A percentile compares a stretch with the other conserved stretches of the same genome.
These are phyloP conservation scores for Lepidocolaptes lacrymiger DNA, from an alignment of 2,797 vertebrate genomes.

Conservation along the genomic window DNA sequence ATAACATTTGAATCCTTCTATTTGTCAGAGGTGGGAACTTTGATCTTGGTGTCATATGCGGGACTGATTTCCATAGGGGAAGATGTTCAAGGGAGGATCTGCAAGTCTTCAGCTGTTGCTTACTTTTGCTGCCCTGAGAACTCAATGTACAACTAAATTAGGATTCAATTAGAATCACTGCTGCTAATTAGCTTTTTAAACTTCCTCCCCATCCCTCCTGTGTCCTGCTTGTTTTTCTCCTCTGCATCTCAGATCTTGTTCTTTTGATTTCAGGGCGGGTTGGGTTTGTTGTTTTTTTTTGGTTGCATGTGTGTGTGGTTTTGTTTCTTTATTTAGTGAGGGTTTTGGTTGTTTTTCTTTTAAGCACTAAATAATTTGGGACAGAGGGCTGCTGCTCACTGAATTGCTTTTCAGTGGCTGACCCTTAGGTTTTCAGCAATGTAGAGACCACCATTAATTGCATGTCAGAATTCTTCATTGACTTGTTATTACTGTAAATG, in stretches of 20 bases:
- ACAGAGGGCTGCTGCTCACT: neutral
- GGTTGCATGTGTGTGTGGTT: too few relatives aligned
- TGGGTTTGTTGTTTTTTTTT: neutral
- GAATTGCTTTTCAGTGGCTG: neutral
- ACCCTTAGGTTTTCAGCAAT: neutral
- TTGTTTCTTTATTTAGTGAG: neutral
- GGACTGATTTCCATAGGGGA: constrained; percentile 23
- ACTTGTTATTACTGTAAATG: neutral
- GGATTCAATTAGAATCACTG: neutral
- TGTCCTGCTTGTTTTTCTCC: neutral
- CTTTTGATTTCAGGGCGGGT: neutral
- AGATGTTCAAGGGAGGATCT: neutral
- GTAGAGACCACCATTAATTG: neutral
- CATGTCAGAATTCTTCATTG: neutral
- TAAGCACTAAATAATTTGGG: neutral
- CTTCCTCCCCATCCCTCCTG: neutral
- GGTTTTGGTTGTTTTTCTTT: neutral
- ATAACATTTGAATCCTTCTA: constrained; percentile 26
- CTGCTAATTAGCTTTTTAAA: neutral
- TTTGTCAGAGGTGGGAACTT: constrained; percentile 32
- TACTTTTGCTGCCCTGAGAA: neutral
- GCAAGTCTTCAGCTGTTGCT: neutral
- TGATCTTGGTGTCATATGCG: constrained; percentile 31
- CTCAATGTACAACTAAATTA: neutral
- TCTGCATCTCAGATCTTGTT: neutral